These are phyloP conservation scores for Anguilla japonica DNA, from an alignment of 2,113 vertebrate genomes.

Conservation along the genomic window DNA sequence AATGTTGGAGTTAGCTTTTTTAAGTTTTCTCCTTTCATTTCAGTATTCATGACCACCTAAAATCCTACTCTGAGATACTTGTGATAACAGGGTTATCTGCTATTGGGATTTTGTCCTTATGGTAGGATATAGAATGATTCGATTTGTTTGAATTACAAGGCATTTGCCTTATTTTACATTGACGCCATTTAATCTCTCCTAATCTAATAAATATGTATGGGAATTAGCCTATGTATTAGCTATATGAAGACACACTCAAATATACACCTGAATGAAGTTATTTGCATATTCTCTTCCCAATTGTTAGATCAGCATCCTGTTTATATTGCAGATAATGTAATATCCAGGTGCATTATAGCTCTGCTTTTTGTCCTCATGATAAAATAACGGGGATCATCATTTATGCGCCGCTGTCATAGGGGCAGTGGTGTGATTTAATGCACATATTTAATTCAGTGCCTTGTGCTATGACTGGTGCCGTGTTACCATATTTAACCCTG, in stretches of 20 bases:
- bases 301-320: background rate
- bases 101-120: too few species aligned
- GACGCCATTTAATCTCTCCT: background rate
- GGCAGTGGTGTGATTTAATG: constrained; percentile 7
- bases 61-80: background rate
- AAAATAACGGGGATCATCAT: background rate
- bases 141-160: background rate
- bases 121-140: background rate
- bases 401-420: background rate
- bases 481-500: constrained; percentile 4
- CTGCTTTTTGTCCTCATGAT: background rate
- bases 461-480: background rate
- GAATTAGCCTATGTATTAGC: background rate
- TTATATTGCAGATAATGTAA: background rate
- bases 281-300: background rate
- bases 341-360: background rate
- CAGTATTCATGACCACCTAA: background rate
- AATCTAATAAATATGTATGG: too few species aligned
- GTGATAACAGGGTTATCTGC: background rate
- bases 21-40: background rate
- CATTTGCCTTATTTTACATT: background rate
- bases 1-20: background rate
- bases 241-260: background rate
- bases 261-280: background rate
- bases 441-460: constrained; percentile 18